Base-by-base conservation (phyloP, 64 coral and sea anemone genomes). In the Montipora efflorescens region DNA sequence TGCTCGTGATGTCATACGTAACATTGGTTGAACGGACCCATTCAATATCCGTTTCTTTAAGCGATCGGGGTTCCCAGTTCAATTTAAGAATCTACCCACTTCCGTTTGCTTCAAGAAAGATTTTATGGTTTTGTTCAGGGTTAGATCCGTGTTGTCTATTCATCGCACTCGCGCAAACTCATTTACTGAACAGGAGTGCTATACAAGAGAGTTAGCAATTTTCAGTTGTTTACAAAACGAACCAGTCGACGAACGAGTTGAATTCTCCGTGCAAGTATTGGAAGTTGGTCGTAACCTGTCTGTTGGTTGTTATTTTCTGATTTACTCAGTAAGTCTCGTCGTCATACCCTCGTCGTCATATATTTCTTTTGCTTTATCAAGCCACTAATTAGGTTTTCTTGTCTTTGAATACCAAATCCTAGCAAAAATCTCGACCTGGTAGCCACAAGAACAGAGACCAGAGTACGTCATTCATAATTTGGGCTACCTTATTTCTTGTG, bases 151-250 rank as follows among this genome's bases (percentile, higher is more conserved):
- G 14, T 21, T 71, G 12, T 23, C 68, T 21, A 4, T 15, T 71
- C 21, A 21, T 23, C 68, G 14, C 5, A 15, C 5, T n/a, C 5
- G 21, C 21, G 5, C 4, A 7, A 21, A 71, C 20, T 8, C 19
- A 21, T 21, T 71, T 71, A 81, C 55, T 47, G 11, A 9, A 44
- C 46, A 67, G 11, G 80, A 84, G 81, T 19, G 15, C 23, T 47
- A 47, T 8, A 67, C 8, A 44, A 49, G 4, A 7, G 16, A 51
- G 22, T 48, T 48, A 28, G 5, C 7, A 19, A 49, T 19, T 22
- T 50, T 71, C 15, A 13, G 62, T 69, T 85, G 82, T 86, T 50
- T 86, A 70, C 45, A 71, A 70, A 72, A 71, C 62, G 46, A 71
- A 18, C 55, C 47, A 45, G 45, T 5, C 43, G 19, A 43, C 46